Evolutionary conservation across 1,140 invertebrate species (phyloP).

Genomic region (Brachystomella parvula): DNA sequence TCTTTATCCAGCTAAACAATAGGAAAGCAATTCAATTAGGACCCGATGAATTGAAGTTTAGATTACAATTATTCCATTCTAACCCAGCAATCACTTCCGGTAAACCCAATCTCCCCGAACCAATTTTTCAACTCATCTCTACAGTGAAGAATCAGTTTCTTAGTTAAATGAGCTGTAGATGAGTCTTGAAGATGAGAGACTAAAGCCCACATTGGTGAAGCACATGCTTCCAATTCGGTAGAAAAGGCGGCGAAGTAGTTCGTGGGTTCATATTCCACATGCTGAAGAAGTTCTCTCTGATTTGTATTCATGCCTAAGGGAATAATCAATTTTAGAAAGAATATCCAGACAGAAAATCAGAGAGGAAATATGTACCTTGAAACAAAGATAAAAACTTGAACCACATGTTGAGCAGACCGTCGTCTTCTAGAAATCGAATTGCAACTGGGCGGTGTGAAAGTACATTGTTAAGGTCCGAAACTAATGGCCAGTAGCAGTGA

Average conservation of each 20-base stretch:
- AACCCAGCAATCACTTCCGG: background rate
- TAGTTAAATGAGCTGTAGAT: constrained; percentile 61
- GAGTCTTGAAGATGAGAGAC: constrained; percentile 73
- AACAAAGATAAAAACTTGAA: constrained; percentile 86
- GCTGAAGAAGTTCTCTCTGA: constrained; percentile 73
- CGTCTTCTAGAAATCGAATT: constrained; percentile 76
- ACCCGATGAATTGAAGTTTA: too few relatives aligned
- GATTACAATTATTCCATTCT: too few relatives aligned
- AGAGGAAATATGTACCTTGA: constrained; percentile 59
- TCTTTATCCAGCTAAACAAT: constrained; percentile 41
- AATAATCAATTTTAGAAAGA: too few relatives aligned
- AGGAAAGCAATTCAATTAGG: background rate
- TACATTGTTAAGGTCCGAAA: constrained; percentile 96
- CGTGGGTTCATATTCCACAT: constrained; percentile 94
- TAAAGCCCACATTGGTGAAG: constrained; percentile 94
- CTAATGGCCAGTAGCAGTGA: constrained; percentile 95
- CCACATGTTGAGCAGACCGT: constrained; percentile 83
- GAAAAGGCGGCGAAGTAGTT: constrained; percentile 95
- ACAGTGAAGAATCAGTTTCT: constrained; percentile 64
- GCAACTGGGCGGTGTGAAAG: constrained; percentile 85
- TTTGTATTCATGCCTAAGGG: constrained; percentile 96
- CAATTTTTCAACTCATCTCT: constrained; percentile 70
- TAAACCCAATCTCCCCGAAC: constrained; percentile 52
- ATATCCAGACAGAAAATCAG: too few relatives aligned
- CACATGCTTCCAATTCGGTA: constrained; percentile 89